Evolutionary conservation across 2,888 invertebrate genomes (phyloP), one percentile per base, ranked within the genome.

Genomic region (Drosophila sordidula): DNA sequence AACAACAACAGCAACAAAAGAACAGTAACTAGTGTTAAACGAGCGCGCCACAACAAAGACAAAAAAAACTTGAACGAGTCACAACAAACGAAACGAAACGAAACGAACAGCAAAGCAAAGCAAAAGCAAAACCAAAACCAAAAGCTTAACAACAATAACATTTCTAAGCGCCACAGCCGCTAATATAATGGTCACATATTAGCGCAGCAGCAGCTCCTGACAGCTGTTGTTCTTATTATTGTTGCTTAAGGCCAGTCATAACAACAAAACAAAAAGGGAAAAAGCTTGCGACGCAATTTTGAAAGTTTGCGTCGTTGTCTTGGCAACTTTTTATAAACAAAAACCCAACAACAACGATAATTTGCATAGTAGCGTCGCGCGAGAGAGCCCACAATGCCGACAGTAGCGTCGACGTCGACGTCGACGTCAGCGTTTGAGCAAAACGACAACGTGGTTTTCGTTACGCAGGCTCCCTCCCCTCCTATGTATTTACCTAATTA

Each of bases 31-130:
- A 51, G 55, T 34, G 68, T 45, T 55, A 82, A 69, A 82, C 46
- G 54, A 63, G 55, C 89, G 81, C 74, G 87, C 89, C 89, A 82
- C 88, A 89, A 83, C 85, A 89, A 87, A 81, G 64, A 65, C 45
- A 51, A 71, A 29, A 52, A 67, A 44, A 69, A 52, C 34, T 51
- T 32, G 26, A 65, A 62, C 75, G 59, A 62, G 59, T 68, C 68
- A 80, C 59, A 78, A 75, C 54, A 86, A 70, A 74, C 66, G 47
- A 18, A 18, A 18, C 66, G 47, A 18, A 18, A 18, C 18, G 18
- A 63, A 55, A 45, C 41, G 58, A 55, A 59, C 38, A 50, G 49
- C 51, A 68, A 62, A 44, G 57, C 49, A 61, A 55, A 46, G 56
- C 57, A 70, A 70, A 58, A 44, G 45, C 42, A 62, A 61, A 55